These are phyloP conservation scores for Toxostoma redivivum DNA, from an alignment of 2,113 vertebrate species.

Conservation along the genomic window DNA sequence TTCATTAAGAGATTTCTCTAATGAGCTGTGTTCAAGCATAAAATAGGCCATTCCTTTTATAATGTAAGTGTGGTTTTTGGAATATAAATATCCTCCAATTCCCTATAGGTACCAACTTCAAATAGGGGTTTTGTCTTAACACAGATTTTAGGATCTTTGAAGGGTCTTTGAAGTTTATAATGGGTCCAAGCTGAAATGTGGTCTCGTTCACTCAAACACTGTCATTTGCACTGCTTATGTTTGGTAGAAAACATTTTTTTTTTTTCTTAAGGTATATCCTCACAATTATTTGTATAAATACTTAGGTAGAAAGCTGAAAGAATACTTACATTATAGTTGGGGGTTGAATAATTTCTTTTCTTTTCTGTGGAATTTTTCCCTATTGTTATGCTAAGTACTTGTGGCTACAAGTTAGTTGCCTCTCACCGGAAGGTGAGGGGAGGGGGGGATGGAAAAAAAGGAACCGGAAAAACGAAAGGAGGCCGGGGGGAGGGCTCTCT, in stretches of 20 bases:
- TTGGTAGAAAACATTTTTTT: background rate
- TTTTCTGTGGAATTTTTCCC: too few species aligned
- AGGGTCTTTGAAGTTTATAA: slow-evolving; percentile 61
- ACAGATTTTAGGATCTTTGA: slow-evolving; percentile 50
- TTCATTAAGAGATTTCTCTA: slow-evolving; percentile 57
- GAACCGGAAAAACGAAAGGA: too few species aligned
- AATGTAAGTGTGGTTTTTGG: slow-evolving; percentile 5
- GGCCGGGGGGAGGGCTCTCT: too few species aligned
- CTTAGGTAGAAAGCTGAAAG: background rate
- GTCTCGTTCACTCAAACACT: background rate
- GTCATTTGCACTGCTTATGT: background rate
- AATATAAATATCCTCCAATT: slow-evolving; percentile 42
- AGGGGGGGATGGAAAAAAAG: too few species aligned
- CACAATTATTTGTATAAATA: background rate
- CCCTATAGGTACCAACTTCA: slow-evolving; percentile 36
- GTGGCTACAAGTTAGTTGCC: too few species aligned
- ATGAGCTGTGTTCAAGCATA: slow-evolving; percentile 42
- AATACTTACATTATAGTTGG: background rate
- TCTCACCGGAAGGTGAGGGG: too few species aligned
- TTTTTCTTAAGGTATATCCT: background rate
- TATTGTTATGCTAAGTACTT: too few species aligned
- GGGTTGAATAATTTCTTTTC: too few species aligned
- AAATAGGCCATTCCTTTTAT: slow-evolving; percentile 57
- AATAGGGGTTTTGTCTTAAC: slow-evolving; percentile 50
- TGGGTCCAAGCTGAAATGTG: slow-evolving; percentile 10